Conservation (phyloP, 37 sponge, comb jelly and placozoan genomes). For the Halisarca cf. caerulea region DNA sequence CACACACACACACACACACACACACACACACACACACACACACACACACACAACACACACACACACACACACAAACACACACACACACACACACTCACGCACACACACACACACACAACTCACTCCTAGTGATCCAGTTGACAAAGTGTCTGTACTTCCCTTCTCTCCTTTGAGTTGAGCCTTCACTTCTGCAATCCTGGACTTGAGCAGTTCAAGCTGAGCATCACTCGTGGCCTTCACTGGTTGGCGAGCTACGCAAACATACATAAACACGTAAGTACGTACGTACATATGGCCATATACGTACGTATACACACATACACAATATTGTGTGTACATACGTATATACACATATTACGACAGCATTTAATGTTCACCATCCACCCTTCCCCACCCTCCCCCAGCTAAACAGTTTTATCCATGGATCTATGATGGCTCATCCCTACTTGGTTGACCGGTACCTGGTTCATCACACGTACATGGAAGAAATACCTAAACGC, state of each 20-base stretch:
- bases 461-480: too few species aligned
- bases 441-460: too few species aligned
- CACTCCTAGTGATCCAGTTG: slow-evolving; percentile 26
- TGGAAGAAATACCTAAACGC: too few species aligned
- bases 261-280: background rate
- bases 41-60: background rate
- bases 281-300: too few species aligned
- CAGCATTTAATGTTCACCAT: too few species aligned
- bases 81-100: background rate
- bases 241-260: slow-evolving; percentile 49
- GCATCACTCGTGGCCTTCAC: slow-evolving; percentile 75
- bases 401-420: too few species aligned
- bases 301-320: background rate
- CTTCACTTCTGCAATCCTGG: slow-evolving; percentile 74
- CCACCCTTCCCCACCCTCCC: too few species aligned
- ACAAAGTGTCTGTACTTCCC: background rate
- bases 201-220: slow-evolving; percentile 69
- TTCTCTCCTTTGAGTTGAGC: slow-evolving; percentile 45
- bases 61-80: background rate
- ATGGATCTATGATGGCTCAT: too few species aligned
- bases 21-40: background rate
- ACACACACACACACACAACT: slow-evolving; percentile 1
- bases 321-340: background rate
- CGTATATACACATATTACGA: background rate
- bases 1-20: too few species aligned